Conservation (phyloP, 2,797 vertebrate species). For the Hoplostethus mediterraneus region DNA sequence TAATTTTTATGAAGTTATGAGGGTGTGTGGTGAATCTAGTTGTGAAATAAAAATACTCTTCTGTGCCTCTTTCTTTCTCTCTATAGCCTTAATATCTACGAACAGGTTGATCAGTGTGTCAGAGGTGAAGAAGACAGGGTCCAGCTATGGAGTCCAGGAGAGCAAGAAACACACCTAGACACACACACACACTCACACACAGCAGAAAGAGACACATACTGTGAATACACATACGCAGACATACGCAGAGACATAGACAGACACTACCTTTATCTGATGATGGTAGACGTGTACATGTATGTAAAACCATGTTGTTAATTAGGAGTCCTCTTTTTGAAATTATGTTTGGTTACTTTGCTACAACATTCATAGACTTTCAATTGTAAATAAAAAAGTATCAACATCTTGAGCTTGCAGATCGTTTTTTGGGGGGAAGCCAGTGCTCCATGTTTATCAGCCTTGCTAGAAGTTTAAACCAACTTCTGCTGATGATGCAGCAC, state of each 20-base stretch:
- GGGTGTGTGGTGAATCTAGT: too few species aligned
- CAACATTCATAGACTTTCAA: background rate
- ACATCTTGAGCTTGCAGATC: background rate
- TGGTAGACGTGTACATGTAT: too few species aligned
- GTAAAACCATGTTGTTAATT: background rate
- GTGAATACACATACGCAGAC: background rate
- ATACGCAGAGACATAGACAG: background rate
- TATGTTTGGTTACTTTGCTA: background rate
- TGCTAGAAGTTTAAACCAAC: too few species aligned
- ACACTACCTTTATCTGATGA: background rate
- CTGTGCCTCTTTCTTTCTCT: slow-evolving; percentile 40
- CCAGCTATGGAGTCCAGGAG: slow-evolving; percentile 90
- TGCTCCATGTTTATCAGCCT: too few species aligned
- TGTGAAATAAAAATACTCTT: too few species aligned
- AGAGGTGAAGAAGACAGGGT: slow-evolving; percentile 91
- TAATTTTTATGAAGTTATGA: background rate
- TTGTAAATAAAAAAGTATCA: background rate
- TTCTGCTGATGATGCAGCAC: too few species aligned
- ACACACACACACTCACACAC: background rate
- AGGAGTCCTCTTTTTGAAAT: background rate
- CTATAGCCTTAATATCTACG: slow-evolving; percentile 89
- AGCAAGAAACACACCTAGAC: slow-evolving; percentile 89
- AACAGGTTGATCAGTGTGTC: slow-evolving; percentile 92
- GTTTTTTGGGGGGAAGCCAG: background rate
- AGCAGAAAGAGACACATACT: too few species aligned